phyloP scores from a whole-genome alignment of 2,113 vertebrate genomes.

The Oriolus oriolus region DNA sequence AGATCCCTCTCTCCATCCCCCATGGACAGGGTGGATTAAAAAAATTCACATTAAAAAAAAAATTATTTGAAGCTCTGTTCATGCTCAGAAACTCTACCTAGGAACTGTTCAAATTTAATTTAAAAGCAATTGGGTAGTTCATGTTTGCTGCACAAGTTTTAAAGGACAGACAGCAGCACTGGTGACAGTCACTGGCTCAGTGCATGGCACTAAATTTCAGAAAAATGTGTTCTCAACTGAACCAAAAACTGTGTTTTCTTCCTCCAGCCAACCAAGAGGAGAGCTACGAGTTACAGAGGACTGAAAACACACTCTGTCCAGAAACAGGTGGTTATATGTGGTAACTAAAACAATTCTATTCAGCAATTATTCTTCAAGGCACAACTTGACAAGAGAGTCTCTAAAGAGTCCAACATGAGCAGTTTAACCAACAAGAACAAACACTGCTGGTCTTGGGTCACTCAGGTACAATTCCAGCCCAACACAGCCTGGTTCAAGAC shows the following conservation, averaged over 20 bases:
- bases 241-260: neutral
- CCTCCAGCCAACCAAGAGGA: neutral
- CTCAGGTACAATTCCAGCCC: neutral
- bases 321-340: neutral
- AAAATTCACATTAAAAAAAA: neutral
- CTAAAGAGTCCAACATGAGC: neutral
- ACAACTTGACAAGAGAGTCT: neutral
- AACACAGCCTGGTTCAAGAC: neutral
- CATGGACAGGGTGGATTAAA: slow-evolving; percentile 50
- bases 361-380: neutral
- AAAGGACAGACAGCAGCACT: neutral
- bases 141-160: neutral
- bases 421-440: neutral
- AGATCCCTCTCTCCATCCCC: neutral
- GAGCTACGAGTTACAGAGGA: neutral
- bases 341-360: neutral
- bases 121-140: neutral
- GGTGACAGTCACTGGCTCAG: neutral
- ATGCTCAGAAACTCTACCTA: neutral
- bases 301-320: neutral
- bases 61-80: neutral
- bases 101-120: neutral
- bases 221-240: neutral
- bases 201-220: neutral
- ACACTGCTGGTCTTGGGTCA: neutral